Evolutionary conservation across 2,113 vertebrate genomes (phyloP), one percentile per base, ranked within the genome.

Genomic region (Bothrops jararaca): DNA sequence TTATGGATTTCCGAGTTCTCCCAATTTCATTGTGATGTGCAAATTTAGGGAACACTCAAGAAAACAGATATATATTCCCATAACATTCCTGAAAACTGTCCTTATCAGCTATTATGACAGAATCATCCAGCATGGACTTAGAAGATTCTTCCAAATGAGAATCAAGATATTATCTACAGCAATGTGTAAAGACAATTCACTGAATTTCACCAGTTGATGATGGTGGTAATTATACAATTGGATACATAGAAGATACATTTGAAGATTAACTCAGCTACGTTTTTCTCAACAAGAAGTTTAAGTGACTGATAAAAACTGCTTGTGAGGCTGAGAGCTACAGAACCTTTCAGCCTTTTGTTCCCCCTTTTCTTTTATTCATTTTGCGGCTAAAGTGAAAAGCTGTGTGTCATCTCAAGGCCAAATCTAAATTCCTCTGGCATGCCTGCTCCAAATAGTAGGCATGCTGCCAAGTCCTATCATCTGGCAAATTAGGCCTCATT

Each of bases 391-490:
- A 88, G 34, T 12, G 12, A 57, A 60, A 93, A 89, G 24, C 45
- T 92, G 22, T 18, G 50, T 95, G 89, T 52, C 89, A 74, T 54
- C 85, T 20, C 85, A 91, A 89, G 74, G 91, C 52, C 42, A 91
- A 56, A 93, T 56, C 87, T 11, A 93, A 93, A 95, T 92, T 74
- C 92, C 86, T 91, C 87, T 89, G 94, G 94, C 42, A 9, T 0
- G 0, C 53, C 91, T 0, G 0, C 53, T 94, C 57, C 69, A 26
- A 88, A 74, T 53, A 58, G 56, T n/a, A 89, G 86, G n/a, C 7
- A 0, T 52, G 64, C 86, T 94, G 93, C 89, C 88, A 92, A 93
- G 80, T 88, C 64, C 90, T 91, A 26, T 74, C 88, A 57, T 92
- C 58, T 85, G 87, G 42, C 86, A 64, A 64, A 88, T 89, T 34